Evolutionary conservation across 2,888 invertebrate species (phyloP).

Genomic region (Troglohyphantes excavatus): DNA sequence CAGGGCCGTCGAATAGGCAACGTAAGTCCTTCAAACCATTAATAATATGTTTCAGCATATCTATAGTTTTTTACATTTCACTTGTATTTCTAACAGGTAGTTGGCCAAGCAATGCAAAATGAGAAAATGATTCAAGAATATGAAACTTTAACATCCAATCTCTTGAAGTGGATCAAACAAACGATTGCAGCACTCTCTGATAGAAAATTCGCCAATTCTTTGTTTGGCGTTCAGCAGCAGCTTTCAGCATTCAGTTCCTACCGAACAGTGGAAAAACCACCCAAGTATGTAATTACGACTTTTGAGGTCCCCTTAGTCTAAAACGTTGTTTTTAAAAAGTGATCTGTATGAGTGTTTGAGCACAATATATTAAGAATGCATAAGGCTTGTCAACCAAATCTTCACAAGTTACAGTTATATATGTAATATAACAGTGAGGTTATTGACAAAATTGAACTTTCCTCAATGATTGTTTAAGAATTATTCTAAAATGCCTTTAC

Average conservation of each 20-base stretch:
- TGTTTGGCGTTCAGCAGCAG: slow-evolving; percentile 97
- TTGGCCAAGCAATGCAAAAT: slow-evolving; percentile 99
- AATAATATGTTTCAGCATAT: not conserved
- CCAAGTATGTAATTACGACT: slow-evolving; percentile 91
- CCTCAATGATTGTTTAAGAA: no score
- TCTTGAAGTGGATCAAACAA: slow-evolving; percentile 97
- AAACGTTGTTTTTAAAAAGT: no score
- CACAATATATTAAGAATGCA: no score
- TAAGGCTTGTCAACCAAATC: no score
- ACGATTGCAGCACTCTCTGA: slow-evolving; percentile 97
- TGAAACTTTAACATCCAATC: slow-evolving; percentile 96
- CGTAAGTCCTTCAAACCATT: slow-evolving; percentile 83
- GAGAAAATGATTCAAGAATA: slow-evolving; percentile 98
- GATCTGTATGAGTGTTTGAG: no score
- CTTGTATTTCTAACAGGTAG: slow-evolving; percentile 85
- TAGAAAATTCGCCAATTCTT: slow-evolving; percentile 96
- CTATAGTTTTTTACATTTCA: not conserved
- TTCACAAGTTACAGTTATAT: no score
- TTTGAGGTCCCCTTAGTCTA: no score
- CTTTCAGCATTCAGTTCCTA: slow-evolving; percentile 97
- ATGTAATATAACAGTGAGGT: no score
- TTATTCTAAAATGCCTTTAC: no score
- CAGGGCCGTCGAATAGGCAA: slow-evolving; percentile 99
- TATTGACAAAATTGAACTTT: no score
- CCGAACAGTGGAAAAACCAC: slow-evolving; percentile 99